Base-by-base conservation (phyloP, 2,888 invertebrate genomes). In the Alentia gelatinosa region DNA sequence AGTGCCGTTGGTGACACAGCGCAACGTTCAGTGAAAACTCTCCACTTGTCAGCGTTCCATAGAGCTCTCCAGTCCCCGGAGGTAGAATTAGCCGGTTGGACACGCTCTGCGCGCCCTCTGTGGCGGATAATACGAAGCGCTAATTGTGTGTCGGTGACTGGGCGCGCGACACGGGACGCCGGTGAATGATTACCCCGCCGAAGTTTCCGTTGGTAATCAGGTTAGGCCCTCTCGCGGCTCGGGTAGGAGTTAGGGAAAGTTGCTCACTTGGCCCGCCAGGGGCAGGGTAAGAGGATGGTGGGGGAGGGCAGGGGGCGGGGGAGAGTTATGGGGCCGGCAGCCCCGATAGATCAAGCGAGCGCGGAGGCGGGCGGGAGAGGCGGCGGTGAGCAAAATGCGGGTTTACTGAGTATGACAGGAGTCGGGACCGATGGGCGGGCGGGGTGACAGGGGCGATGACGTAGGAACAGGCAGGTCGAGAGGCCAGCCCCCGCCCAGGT, bases 131-230 rank as follows among this genome's bases (percentile, higher is more conserved):
- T 79, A 35, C 23, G 19, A 7, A 79, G 37, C 37, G 26, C 79
- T 79, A 79, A 79, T 79, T 79, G 79, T n/a, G 37, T 79, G 79
- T 79, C 79, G 79, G 37, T 23, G 23, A 37, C 39, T 79, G 37
- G 1, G 9, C 79, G 12, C 79, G 39, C 39, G 79, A 79, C 79
- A 39, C 35, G 3, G 79, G 79, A 79, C 79, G 39, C 39, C 79
- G n/a, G 79, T 79, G 79, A 79, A 79, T 79, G 79, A 79, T 79
- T 35, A 39, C 79, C 79, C 35, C 79, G 35, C 23, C 15, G 39
- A 79, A 79, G 39, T 35, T 79, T 79, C 37, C 79, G 79, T 9
- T 26, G 23, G 39, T 79, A 79, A 79, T 37, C 79, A 23, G 39
- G 79, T 79, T 79, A 79, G 1, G 39, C 4, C 79, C 79, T 26